Evolutionary conservation across 2,888 invertebrate genomes (phyloP), one percentile per base, ranked within the genome.

Genomic region (Lordiphosa andalusiaca): DNA sequence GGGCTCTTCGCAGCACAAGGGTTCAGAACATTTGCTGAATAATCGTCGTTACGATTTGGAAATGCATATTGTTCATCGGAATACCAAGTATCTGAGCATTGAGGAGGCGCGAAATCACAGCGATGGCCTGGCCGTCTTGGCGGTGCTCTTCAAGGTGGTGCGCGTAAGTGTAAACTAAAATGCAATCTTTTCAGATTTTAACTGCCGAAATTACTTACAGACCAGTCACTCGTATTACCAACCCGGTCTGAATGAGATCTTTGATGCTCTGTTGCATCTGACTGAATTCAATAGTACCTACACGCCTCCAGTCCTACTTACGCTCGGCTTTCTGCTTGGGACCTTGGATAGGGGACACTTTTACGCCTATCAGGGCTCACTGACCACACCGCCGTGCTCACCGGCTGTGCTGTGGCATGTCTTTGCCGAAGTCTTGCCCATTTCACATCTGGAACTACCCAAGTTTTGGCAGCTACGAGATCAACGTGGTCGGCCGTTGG

Each of bases 321-420:
- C 76, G 1, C 77, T 88, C 12, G 84, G 74, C 2, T 83, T 87
- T 0, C 62, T 88, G 13, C 58, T 88, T 37, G 81, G 84, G 5
- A 70, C 68, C 30, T 66, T 88, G 37, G 69, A 86, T 40, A 73
- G 81, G 5, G 84, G 74, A 0, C 67, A 86, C 35, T 88, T 84
- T 48, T 88, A 73, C 46, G 80, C 86, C 6, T 88, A 88, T 50
- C 69, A 67, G 35, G 95, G 95, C 0, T 95, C 95, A 0, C 90
- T 95, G 44, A 95, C 95, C 4, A 94, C 95, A 0, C 95, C 95
- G 0, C 91, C 85, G 1, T 95, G 95, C 84, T 92, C 92, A 48
- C 94, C 95, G 75, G 91, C 91, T 0, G 94, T 95, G 37, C 91
- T 91, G 6, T 95, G 95, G 94, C 93, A 93, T 23, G 91, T 95